A percentile compares a stretch with the other conserved stretches of the same genome.
These are phyloP conservation scores for Eudasyphora cyanicolor DNA, from an alignment of 2,888 invertebrate genomes.

Conservation along the genomic window DNA sequence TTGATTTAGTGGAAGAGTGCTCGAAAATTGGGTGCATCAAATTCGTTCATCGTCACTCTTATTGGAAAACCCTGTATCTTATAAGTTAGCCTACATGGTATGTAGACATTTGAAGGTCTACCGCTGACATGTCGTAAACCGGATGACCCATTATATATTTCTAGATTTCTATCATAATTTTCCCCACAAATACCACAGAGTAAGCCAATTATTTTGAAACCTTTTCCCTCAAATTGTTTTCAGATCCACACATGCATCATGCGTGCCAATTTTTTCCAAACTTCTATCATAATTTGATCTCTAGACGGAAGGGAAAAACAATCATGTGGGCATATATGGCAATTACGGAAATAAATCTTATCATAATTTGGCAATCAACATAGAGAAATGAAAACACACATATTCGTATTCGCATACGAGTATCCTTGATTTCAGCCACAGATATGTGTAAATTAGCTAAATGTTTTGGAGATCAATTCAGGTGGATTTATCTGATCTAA, in stretches of 20 bases:
- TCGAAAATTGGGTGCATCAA: too few relatives aligned
- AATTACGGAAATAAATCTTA: background rate
- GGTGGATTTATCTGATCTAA: constrained; percentile 21
- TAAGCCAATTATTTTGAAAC: background rate
- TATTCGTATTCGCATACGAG: too few relatives aligned
- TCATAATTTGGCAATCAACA: background rate
- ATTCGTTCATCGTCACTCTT: too few relatives aligned
- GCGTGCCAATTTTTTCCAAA: background rate
- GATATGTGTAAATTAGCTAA: too few relatives aligned
- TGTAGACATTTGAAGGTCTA: too few relatives aligned
- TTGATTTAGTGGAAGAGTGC: too few relatives aligned
- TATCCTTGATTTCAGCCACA: constrained; percentile 10
- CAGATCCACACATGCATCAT: background rate
- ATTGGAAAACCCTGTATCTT: too few relatives aligned
- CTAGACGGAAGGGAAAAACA: background rate
- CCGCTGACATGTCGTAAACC: too few relatives aligned
- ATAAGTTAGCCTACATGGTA: too few relatives aligned
- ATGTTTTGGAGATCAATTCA: constrained; percentile 33
- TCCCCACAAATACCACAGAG: too few relatives aligned
- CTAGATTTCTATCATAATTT: too few relatives aligned
- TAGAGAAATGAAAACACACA: background rate
- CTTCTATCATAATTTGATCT: background rate
- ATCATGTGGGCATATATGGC: background rate
- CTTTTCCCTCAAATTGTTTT: background rate
- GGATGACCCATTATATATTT: too few relatives aligned